Evolutionary conservation across 2,888 invertebrate species (phyloP).

Genomic region (Microplitis manilae): DNA sequence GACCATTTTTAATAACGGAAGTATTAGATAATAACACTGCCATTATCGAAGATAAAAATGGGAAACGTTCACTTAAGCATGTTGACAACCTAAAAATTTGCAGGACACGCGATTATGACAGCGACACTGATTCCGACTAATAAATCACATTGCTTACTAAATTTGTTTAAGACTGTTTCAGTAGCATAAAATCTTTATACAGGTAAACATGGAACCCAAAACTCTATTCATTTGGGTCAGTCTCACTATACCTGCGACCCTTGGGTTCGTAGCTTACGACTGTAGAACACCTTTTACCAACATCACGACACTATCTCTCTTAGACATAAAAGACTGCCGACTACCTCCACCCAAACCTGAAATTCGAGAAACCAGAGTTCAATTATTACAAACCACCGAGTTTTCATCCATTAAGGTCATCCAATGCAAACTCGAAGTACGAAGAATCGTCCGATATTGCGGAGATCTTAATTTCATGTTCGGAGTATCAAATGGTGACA

Average conservation of each 20-base stretch:
- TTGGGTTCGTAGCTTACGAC: background rate
- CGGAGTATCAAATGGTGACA: too few species aligned
- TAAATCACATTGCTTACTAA: too few species aligned
- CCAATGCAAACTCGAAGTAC: conserved; percentile 2
- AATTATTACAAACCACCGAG: background rate
- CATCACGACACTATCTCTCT: background rate
- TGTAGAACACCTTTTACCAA: background rate
- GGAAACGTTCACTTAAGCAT: background rate
- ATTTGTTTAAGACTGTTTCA: too few species aligned
- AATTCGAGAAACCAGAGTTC: background rate
- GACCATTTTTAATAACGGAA: conserved; percentile 29
- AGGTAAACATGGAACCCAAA: too few species aligned
- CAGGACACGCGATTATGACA: too few species aligned
- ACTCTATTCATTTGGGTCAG: too few species aligned
- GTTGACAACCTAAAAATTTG: conserved; percentile 22
- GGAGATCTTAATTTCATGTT: too few species aligned
- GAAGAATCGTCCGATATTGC: too few species aligned
- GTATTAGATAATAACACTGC: conserved; percentile 24
- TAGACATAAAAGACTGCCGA: background rate
- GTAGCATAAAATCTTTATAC: too few species aligned
- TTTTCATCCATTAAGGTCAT: background rate
- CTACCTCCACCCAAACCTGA: background rate
- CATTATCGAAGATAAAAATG: conserved; percentile 3
- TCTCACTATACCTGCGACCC: too few species aligned
- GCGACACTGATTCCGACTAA: too few species aligned